phyloP scores from a whole-genome alignment of 2,113 vertebrate species.

The Equus przewalskii region DNA sequence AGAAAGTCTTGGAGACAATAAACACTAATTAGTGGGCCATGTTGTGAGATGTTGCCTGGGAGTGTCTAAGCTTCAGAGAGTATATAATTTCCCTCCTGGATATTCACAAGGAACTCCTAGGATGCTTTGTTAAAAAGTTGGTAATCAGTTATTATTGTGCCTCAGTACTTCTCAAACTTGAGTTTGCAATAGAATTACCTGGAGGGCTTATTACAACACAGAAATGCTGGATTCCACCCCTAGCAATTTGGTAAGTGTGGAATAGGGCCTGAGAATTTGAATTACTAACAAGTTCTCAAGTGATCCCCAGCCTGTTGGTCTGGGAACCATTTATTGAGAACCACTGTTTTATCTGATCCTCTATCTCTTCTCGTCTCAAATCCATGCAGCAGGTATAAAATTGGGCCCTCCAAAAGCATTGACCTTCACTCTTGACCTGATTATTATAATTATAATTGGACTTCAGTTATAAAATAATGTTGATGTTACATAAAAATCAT shows the following conservation, averaged over 20 bases:
- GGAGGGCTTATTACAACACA: neutral
- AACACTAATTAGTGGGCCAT: conserved; percentile 49
- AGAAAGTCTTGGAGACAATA: neutral
- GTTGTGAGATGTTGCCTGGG: neutral
- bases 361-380: neutral
- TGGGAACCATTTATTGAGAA: neutral
- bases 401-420: neutral
- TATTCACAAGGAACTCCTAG: neutral
- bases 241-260: neutral
- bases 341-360: neutral
- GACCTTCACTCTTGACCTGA: neutral
- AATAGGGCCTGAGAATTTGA: neutral
- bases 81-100: neutral
- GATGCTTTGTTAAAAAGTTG: conserved; percentile 27
- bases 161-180: neutral
- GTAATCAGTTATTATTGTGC: neutral
- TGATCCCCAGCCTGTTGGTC: neutral
- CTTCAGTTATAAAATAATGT: neutral
- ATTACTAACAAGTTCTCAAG: neutral
- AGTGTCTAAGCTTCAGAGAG: conserved; percentile 1
- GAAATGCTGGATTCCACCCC: neutral
- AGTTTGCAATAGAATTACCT: neutral
- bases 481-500: neutral
- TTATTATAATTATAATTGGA: neutral
- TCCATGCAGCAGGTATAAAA: neutral